A percentile compares a stretch with the other conserved stretches of the same genome.
phyloP scores from a whole-genome alignment of 1,140 invertebrate genomes.

The Globodera ellingtonae region DNA sequence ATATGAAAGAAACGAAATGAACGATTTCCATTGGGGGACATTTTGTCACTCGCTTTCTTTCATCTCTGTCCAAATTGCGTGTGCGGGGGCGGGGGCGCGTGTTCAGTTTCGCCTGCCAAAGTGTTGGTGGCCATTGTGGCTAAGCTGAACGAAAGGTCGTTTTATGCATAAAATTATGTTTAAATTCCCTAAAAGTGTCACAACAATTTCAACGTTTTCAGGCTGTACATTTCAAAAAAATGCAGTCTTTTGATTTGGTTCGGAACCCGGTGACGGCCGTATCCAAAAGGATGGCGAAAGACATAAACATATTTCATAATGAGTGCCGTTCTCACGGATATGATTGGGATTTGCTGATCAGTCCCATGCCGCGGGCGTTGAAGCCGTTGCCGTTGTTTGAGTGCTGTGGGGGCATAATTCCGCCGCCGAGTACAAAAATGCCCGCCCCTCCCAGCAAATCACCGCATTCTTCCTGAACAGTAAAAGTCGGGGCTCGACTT shows the following conservation, averaged over 20 bases:
- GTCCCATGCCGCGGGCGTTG: background rate
- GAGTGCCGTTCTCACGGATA: background rate
- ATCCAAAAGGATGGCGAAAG: no score
- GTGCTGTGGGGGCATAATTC: background rate
- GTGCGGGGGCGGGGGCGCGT: background rate
- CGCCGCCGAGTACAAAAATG: background rate
- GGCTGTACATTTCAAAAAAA: no score
- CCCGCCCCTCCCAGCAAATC: background rate
- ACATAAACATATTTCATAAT: background rate
- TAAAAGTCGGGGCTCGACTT: background rate
- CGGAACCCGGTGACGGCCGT: no score
- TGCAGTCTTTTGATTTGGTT: no score
- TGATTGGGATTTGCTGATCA: conserved; percentile 7
- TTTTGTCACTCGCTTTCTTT: background rate
- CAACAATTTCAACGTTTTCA: no score
- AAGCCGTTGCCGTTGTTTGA: background rate
- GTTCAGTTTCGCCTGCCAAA: background rate
- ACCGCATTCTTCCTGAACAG: conserved; percentile 4
- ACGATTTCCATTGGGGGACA: no score
- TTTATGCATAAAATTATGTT: no score
- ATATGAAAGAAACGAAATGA: no score
- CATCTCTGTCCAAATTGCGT: background rate
- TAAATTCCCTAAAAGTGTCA: no score
- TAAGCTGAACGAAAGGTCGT: background rate
- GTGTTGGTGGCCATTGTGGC: background rate